Evolutionary conservation across 2,888 invertebrate species (phyloP).

Genomic region (Drosophila nigritarsus): DNA sequence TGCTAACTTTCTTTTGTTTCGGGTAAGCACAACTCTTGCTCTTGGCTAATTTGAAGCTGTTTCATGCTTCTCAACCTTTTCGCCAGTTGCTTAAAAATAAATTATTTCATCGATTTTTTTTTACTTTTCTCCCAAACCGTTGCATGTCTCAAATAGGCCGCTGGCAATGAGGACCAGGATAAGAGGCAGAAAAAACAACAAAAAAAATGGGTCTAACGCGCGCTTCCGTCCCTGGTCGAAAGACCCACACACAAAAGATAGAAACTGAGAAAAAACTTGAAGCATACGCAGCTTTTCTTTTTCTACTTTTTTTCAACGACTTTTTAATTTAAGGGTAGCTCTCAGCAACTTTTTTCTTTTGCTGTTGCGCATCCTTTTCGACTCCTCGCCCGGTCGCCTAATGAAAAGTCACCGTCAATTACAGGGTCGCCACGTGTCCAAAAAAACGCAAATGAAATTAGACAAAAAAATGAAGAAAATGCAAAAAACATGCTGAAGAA

Average conservation of each 20-base stretch:
- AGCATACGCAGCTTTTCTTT: constrained; percentile 68
- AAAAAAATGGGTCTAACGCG: constrained; percentile 59
- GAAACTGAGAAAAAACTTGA: constrained; percentile 53
- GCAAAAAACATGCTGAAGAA: constrained; percentile 22
- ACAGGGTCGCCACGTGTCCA: constrained; percentile 66
- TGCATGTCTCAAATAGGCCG: constrained; percentile 66
- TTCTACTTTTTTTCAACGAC: constrained; percentile 54
- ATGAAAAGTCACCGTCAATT: constrained; percentile 78
- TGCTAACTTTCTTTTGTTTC: not conserved
- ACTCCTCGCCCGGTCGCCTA: constrained; percentile 58
- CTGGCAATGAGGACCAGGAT: constrained; percentile 50
- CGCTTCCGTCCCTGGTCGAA: constrained; percentile 59
- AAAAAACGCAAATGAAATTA: constrained; percentile 53
- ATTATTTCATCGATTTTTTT: constrained; percentile 76
- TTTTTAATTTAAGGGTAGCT: constrained; percentile 76
- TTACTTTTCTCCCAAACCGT: constrained; percentile 30
- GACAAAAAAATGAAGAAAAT: constrained; percentile 19
- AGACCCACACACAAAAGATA: constrained; percentile 55
- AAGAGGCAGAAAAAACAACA: constrained; percentile 37
- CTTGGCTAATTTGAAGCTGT: constrained; percentile 49
- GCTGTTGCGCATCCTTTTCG: constrained; percentile 63
- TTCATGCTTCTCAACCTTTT: constrained; percentile 32
- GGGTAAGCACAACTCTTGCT: constrained; percentile 23
- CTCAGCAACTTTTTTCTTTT: constrained; percentile 35
- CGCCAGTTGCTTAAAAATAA: constrained; percentile 58